Evolutionary conservation across 2,113 vertebrate species (phyloP).

Genomic region (Pseudonaja textilis): DNA sequence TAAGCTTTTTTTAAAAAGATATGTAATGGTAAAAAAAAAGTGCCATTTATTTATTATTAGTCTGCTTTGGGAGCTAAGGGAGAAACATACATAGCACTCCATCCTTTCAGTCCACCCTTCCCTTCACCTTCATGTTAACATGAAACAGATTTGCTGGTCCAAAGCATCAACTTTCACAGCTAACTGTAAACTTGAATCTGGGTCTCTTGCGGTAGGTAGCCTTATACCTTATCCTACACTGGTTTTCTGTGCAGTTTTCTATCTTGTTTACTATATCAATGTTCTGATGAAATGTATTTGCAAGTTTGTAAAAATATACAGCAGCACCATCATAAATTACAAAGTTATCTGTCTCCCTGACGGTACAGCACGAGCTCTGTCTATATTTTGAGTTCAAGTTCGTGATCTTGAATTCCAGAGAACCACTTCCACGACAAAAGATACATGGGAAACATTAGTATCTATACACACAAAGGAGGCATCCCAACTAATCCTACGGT

Average conservation of each 20-base stretch:
- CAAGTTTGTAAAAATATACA: background rate
- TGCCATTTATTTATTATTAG: background rate
- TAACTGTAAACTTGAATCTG: background rate
- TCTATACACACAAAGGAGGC: background rate
- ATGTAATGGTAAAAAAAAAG: background rate
- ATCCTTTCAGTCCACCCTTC: background rate
- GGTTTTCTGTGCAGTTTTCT: background rate
- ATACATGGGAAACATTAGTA: background rate
- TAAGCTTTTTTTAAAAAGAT: background rate
- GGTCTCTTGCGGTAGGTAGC: background rate
- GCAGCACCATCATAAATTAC: background rate
- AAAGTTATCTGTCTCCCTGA: background rate
- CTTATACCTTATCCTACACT: background rate
- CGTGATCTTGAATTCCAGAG: background rate
- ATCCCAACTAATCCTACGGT: background rate
- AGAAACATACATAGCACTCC: background rate
- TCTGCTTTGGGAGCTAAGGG: background rate
- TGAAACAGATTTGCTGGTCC: background rate
- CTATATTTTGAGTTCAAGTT: background rate
- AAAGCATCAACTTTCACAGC: background rate
- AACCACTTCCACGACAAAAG: background rate
- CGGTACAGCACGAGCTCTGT: background rate
- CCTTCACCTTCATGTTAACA: background rate
- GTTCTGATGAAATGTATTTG: background rate
- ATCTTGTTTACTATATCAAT: background rate